phyloP scores from a whole-genome alignment of 2,113 vertebrate species.

The Halcyon malimbica region DNA sequence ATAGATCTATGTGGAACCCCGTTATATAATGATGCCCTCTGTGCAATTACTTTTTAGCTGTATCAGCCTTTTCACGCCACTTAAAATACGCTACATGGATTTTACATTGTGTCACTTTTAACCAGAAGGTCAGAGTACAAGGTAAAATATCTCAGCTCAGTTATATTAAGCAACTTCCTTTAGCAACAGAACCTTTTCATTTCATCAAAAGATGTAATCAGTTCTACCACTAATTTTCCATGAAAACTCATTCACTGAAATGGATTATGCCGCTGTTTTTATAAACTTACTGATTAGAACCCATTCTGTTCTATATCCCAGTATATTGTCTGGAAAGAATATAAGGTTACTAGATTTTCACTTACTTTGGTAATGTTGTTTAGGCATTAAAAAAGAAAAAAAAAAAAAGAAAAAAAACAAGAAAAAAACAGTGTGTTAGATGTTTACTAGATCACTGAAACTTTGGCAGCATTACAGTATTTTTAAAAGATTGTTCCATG shows the following conservation, averaged over 20 bases:
- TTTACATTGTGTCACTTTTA: constrained; percentile 45
- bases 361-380: background rate
- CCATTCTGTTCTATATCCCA: background rate
- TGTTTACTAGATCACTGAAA: background rate
- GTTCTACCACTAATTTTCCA: constrained; percentile 26
- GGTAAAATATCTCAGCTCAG: constrained; percentile 8
- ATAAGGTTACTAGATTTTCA: background rate
- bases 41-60: constrained; percentile 61
- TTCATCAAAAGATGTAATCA: constrained; percentile 25
- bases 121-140: constrained; percentile 51
- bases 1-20: constrained; percentile 67
- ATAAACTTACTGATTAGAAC: constrained; percentile 15
- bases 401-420: background rate
- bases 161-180: background rate
- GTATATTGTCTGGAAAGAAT: background rate
- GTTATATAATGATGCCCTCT: constrained; percentile 61
- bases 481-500: background rate
- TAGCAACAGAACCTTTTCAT: constrained; percentile 32
- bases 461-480: background rate
- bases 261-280: constrained; percentile 1
- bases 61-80: constrained; percentile 29
- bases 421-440: background rate
- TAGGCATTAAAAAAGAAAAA: background rate
- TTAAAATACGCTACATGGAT: constrained; percentile 41
- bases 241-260: constrained; percentile 33